Evolutionary conservation across 2,797 vertebrate species (phyloP).

Genomic region (Crocidura indochinensis): DNA sequence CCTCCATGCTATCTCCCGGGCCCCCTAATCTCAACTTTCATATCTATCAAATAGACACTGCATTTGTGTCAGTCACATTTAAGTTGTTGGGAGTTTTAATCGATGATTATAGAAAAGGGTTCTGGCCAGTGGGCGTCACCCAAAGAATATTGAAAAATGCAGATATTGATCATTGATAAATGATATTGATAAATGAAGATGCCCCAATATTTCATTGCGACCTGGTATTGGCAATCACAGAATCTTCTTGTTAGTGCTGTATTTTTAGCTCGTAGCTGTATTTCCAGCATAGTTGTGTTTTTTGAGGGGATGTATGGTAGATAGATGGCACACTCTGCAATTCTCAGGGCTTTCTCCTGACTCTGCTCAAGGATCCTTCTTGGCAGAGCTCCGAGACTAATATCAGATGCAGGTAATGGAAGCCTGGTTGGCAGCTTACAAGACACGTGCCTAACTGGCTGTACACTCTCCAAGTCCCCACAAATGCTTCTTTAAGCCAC

Average conservation of each 20-base stretch:
- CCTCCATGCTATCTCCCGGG: no score
- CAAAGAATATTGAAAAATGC: neutral
- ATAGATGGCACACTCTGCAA: no score
- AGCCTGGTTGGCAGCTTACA: no score
- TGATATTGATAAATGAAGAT: neutral
- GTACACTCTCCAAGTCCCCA: no score
- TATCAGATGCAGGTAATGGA: no score
- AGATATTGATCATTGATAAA: neutral
- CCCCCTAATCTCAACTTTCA: neutral
- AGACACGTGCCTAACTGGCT: no score
- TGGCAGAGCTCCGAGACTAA: no score
- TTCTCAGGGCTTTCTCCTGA: no score
- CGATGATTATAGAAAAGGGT: neutral
- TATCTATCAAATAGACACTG: slow-evolving; percentile 9
- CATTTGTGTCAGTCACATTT: neutral
- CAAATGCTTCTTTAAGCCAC: neutral
- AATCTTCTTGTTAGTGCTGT: neutral
- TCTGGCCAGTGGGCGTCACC: neutral
- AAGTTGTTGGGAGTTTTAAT: neutral
- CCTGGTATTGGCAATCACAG: no score
- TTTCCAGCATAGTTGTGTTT: neutral
- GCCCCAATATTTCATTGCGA: neutral
- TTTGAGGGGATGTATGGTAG: no score
- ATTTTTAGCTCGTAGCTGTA: no score
- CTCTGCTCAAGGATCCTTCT: no score